Evolutionary conservation across 2,888 invertebrate genomes (phyloP).

Genomic region (Carcina quercana): DNA sequence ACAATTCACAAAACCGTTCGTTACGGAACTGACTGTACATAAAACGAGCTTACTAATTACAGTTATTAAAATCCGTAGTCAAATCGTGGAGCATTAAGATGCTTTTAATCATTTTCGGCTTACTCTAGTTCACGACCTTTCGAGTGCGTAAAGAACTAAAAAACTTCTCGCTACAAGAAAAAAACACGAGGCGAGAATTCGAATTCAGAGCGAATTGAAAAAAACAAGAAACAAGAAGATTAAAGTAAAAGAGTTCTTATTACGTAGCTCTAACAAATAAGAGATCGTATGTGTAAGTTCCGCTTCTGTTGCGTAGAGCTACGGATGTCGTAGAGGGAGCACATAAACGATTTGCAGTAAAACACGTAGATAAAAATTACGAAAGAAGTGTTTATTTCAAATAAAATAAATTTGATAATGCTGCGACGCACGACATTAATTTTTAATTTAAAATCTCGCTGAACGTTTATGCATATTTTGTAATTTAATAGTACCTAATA

Average conservation of each 20-base stretch:
- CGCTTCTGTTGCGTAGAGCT: constrained; percentile 40
- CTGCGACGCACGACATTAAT: too few species aligned
- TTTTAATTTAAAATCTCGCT: too few species aligned
- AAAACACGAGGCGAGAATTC: too few species aligned
- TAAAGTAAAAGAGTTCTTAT: not conserved
- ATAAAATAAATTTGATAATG: too few species aligned
- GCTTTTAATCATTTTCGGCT: constrained; percentile 16
- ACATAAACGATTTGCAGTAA: too few species aligned
- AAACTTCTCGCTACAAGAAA: too few species aligned
- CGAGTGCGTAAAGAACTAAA: too few species aligned
- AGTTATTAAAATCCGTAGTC: constrained; percentile 25
- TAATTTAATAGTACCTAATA: too few species aligned
- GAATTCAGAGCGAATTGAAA: constrained; percentile 1
- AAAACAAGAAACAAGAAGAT: constrained; percentile 4
- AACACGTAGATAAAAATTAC: too few species aligned
- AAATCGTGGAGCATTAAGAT: constrained; percentile 22
- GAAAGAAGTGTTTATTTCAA: too few species aligned
- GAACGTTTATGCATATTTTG: too few species aligned
- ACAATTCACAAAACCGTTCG: too few species aligned
- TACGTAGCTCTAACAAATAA: constrained; percentile 4
- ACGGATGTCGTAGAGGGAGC: constrained; percentile 51
- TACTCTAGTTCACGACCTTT: constrained; percentile 11
- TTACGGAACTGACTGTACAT: constrained; percentile 5
- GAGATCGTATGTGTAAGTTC: constrained; percentile 22
- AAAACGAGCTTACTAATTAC: constrained; percentile 29